Evolutionary conservation across 1,140 invertebrate species (phyloP).

Genomic region (Eupristina koningsbergeri): DNA sequence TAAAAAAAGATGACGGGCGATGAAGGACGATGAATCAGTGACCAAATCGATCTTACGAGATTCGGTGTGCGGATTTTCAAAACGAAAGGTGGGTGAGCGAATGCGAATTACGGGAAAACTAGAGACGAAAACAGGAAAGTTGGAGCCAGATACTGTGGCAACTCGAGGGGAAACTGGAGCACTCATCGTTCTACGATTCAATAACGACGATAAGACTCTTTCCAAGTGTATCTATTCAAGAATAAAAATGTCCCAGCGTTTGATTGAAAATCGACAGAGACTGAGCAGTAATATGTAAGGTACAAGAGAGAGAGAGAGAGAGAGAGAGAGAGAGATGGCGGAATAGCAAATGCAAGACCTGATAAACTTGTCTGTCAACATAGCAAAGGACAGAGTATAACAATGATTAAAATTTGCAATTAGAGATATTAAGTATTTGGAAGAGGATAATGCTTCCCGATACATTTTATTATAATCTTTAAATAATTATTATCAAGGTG

Average conservation of each 20-base stretch:
- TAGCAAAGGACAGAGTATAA: too few relatives aligned
- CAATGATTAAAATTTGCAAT: too few relatives aligned
- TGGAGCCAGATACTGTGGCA: conserved; percentile 7
- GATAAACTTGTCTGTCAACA: neutral
- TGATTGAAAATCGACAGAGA: conserved; percentile 22
- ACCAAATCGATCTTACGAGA: neutral
- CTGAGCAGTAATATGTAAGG: conserved; percentile 10
- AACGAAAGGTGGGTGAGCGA: neutral
- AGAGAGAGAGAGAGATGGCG: neutral
- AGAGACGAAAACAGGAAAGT: conserved; percentile 35
- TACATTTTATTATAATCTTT: too few relatives aligned
- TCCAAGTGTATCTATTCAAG: conserved; percentile 23
- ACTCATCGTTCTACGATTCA: conserved; percentile 42
- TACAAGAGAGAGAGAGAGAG: neutral
- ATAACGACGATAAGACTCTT: conserved; percentile 51
- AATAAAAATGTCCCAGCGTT: conserved; percentile 36
- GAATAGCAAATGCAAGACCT: neutral
- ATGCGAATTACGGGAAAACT: conserved; percentile 14
- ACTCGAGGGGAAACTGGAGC: conserved; percentile 38
- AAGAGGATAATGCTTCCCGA: too few relatives aligned
- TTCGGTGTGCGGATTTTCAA: neutral
- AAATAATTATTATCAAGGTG: too few relatives aligned
- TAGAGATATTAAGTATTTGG: too few relatives aligned
- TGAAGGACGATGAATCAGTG: neutral
- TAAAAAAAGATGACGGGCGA: neutral